Evolutionary conservation across 2,797 vertebrate species (phyloP).

Genomic region (Bradypus variegatus): DNA sequence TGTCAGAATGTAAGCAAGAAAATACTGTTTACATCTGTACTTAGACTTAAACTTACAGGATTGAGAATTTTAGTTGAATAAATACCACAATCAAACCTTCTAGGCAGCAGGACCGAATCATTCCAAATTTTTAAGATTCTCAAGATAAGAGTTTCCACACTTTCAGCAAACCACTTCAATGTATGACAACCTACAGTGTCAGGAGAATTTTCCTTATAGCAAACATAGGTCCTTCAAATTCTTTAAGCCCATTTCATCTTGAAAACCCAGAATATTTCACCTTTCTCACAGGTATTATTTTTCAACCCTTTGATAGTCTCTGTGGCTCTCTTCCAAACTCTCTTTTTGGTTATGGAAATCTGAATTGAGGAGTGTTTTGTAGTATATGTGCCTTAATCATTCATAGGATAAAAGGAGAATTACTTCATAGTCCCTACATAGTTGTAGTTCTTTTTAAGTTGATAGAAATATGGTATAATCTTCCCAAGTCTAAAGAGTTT

Average conservation of each 20-base stretch:
- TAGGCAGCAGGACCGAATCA: slow-evolving; percentile 16
- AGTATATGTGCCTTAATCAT: neutral
- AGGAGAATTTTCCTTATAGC: slow-evolving; percentile 26
- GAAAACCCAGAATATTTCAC: neutral
- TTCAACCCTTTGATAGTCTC: neutral
- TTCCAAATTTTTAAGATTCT: slow-evolving; percentile 27
- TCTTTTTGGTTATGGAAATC: neutral
- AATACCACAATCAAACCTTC: neutral
- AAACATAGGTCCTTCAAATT: slow-evolving; percentile 21
- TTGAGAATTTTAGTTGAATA: neutral
- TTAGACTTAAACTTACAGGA: neutral
- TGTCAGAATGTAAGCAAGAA: neutral
- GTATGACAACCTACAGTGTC: neutral
- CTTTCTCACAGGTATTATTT: neutral
- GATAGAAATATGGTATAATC: neutral
- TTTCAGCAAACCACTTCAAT: slow-evolving; percentile 44
- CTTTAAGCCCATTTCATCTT: neutral
- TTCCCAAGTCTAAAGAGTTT: neutral
- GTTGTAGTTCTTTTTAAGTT: neutral
- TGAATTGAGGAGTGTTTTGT: neutral
- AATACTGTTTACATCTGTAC: neutral
- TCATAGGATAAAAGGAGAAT: neutral
- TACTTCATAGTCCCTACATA: neutral
- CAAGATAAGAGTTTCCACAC: neutral
- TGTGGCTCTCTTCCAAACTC: neutral